Conservation (phyloP, 1,140 invertebrate species). For the Scaptomyza montana region DNA sequence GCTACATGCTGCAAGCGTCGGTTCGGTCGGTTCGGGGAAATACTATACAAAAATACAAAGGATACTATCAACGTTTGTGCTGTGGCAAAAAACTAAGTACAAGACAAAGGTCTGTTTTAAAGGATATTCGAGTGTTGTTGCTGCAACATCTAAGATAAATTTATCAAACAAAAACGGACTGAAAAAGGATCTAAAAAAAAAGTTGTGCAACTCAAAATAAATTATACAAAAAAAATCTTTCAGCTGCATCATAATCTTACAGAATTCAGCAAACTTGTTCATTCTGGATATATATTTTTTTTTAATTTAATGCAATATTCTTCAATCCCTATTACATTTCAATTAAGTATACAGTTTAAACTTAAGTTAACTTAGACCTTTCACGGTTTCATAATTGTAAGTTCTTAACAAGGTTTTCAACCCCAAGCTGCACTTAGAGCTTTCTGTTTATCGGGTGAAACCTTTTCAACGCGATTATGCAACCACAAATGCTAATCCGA, state of each 20-base stretch:
- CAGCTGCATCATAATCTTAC: no score
- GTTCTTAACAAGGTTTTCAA: not conserved
- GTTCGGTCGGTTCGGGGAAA: slow-evolving; percentile 59
- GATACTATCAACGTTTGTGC: slow-evolving; percentile 11
- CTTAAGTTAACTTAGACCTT: slow-evolving; percentile 1
- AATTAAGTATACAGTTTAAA: not conserved
- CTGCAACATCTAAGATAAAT: slow-evolving; percentile 1
- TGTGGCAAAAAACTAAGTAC: slow-evolving; percentile 1
- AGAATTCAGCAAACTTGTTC: no score
- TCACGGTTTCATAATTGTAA: slow-evolving; percentile 23
- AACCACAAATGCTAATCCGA: slow-evolving; percentile 12
- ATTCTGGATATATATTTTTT: no score
- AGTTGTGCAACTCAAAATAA: no score
- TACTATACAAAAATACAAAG: slow-evolving; percentile 9
- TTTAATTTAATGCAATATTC: no score
- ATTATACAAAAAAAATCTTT: no score
- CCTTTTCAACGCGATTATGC: slow-evolving; percentile 16
- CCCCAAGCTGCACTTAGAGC: no score
- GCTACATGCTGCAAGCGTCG: slow-evolving; percentile 63
- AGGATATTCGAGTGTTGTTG: slow-evolving; percentile 9
- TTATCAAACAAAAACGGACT: not conserved
- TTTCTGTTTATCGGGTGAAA: slow-evolving; percentile 15
- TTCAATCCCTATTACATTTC: not conserved
- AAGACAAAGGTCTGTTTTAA: slow-evolving; percentile 21
- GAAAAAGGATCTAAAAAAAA: no score